Evolutionary conservation across 2,888 invertebrate species (phyloP), one percentile per base, ranked within the genome.

Genomic region (Theristus sp.): DNA sequence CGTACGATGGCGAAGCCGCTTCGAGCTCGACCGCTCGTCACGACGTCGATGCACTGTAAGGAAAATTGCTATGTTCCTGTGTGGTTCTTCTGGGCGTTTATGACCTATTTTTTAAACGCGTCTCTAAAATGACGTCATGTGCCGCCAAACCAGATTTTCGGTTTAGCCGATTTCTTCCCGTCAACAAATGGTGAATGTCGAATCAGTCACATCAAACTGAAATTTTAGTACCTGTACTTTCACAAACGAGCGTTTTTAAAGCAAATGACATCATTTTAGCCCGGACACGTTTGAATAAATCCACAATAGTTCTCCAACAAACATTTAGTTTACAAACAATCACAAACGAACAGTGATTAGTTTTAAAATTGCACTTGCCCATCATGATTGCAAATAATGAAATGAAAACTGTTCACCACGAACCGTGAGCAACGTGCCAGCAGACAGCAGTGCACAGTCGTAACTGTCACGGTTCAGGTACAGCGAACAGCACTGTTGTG

Each of bases 1-100:
- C 94, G 82, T 30, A 96, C 91, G 56, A 96, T 85, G 22, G 94
- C 94, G 76, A 94, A 90, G 25, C 93, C 93, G 77, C 84, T 89
- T 2, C n/a, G 10, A 1, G 38, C 54, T 6, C 29, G 55, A 13
- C 56, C 56, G 17, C 2, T 2, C 2, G 55, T 2, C 38, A 61
- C 61, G 24, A 46, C 38, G 22, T 62, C 60, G 10, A 53, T 25
- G 2, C 17, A 22, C 31, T 60, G 24, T 10, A 31, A 30, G 17
- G 27, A n/a, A n/a, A n/a, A n/a, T n/a, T n/a, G n/a, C n/a, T n/a
- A n/a, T n/a, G n/a, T n/a, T n/a, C n/a, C n/a, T n/a, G n/a, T n/a
- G n/a, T n/a, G n/a, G n/a, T n/a, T n/a, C n/a, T n/a, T n/a, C n/a
- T n/a, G n/a, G n/a, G n/a, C n/a, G n/a, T n/a, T n/a, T n/a, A n/a